Percentiles rank a stretch among this genome's conserved stretches.
Evolutionary conservation across 2,113 vertebrate species (phyloP).

Genomic region (Sinosuthora webbiana): DNA sequence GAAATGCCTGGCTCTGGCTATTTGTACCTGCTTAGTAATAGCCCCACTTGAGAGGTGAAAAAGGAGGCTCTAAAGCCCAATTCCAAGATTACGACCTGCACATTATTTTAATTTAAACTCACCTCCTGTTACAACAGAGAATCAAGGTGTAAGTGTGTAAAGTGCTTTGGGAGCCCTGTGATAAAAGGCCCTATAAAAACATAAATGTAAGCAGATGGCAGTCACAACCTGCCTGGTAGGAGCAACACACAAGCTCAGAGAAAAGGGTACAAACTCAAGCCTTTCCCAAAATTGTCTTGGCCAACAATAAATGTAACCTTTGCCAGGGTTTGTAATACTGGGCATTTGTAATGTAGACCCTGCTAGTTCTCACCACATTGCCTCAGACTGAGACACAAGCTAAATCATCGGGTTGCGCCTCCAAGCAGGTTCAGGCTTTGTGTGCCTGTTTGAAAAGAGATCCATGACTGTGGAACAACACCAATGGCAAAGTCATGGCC

Average conservation of each 20-base stretch:
- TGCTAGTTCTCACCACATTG: background rate
- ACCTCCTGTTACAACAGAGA: constrained; percentile 56
- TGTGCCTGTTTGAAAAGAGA: background rate
- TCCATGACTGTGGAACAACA: background rate
- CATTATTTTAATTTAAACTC: constrained; percentile 60
- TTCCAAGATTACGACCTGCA: constrained; percentile 34
- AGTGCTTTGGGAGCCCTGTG: constrained; percentile 53
- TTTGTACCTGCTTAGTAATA: constrained; percentile 35
- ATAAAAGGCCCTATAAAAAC: constrained; percentile 57
- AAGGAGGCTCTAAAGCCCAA: constrained; percentile 51
- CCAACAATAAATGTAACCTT: background rate
- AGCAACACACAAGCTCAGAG: background rate
- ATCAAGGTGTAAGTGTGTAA: constrained; percentile 56
- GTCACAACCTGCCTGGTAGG: background rate
- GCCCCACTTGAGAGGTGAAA: constrained; percentile 12
- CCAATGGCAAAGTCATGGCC: background rate
- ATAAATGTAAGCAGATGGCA: constrained; percentile 58
- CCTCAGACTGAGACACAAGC: background rate
- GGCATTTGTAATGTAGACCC: background rate
- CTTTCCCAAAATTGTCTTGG: background rate
- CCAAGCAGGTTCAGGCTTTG: background rate
- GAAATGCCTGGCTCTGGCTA: background rate
- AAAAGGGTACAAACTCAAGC: background rate
- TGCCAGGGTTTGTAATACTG: background rate
- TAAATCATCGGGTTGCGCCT: background rate